Conservation (phyloP, 2,888 invertebrate species). For the Oligia latruncula region DNA sequence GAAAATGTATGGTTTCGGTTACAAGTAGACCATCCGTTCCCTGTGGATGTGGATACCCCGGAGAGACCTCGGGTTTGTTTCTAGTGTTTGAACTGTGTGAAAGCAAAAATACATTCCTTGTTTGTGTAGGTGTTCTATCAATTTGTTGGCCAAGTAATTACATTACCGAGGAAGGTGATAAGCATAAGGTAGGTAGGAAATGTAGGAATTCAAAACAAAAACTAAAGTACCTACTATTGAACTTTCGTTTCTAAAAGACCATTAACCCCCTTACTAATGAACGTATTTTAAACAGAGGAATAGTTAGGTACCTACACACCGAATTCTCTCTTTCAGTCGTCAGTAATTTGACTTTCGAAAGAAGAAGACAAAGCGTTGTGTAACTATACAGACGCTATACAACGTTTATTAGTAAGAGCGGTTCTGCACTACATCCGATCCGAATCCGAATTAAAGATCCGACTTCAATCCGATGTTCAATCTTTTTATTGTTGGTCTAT, state of each 20-base stretch:
- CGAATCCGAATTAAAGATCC: too few species aligned
- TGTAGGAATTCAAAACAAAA: background rate
- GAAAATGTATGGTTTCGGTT: constrained; percentile 11
- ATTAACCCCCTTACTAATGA: background rate
- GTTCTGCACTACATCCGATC: too few species aligned
- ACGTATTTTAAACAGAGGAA: too few species aligned
- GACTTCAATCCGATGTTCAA: too few species aligned
- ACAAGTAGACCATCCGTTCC: constrained; percentile 1
- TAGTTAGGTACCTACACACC: too few species aligned
- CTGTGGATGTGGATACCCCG: background rate
- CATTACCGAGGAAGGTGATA: background rate
- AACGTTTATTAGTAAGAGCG: too few species aligned
- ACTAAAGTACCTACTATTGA: too few species aligned
- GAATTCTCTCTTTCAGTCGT: too few species aligned
- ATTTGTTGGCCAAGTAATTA: constrained; percentile 1
- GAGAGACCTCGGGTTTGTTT: background rate
- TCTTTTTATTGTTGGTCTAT: too few species aligned
- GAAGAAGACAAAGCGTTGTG: too few species aligned
- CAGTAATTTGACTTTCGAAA: too few species aligned
- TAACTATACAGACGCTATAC: too few species aligned
- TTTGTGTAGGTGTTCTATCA: background rate
- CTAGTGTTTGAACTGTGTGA: background rate
- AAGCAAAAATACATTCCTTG: background rate
- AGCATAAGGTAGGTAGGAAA: background rate
- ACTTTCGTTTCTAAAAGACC: background rate